Percentiles rank a stretch among this genome's conserved stretches.
Evolutionary conservation across 2,797 vertebrate species (phyloP).

Genomic region (Clarias fuscus): DNA sequence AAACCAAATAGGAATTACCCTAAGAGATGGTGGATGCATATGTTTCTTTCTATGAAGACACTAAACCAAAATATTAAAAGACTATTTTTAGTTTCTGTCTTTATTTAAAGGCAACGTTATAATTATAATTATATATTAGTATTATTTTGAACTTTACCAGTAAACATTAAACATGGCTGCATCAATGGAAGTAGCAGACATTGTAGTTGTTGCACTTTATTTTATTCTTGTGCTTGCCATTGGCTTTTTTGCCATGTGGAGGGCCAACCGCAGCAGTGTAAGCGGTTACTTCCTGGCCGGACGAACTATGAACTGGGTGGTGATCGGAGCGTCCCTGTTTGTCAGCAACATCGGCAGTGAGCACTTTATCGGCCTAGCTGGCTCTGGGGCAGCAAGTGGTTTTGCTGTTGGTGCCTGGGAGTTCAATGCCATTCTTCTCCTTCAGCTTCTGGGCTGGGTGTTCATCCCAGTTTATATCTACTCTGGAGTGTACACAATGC

Average conservation of each 20-base stretch:
- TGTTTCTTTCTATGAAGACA: slow-evolving; percentile 87
- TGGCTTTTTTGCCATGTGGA: slow-evolving; percentile 97
- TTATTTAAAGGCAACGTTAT: background rate
- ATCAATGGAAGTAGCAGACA: slow-evolving; percentile 89
- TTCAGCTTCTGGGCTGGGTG: slow-evolving; percentile 98
- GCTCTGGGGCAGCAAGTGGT: slow-evolving; percentile 96
- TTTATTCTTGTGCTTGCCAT: slow-evolving; percentile 93
- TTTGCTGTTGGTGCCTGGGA: slow-evolving; percentile 98
- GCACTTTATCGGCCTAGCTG: slow-evolving; percentile 98
- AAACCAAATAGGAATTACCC: slow-evolving; percentile 66
- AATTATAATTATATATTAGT: background rate
- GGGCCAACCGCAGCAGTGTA: slow-evolving; percentile 93
- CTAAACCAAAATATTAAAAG: slow-evolving; percentile 90
- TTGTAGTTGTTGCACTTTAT: slow-evolving; percentile 93
- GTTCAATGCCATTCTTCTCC: slow-evolving; percentile 94
- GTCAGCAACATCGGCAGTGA: slow-evolving; percentile 99
- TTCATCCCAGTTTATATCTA: slow-evolving; percentile 98
- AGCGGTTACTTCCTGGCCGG: slow-evolving; percentile 98
- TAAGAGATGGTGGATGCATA: slow-evolving; percentile 65
- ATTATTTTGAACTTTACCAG: slow-evolving; percentile 18
- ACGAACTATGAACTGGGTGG: slow-evolving; percentile 95
- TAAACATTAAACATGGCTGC: slow-evolving; percentile 76
- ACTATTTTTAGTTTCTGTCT: slow-evolving; percentile 18
- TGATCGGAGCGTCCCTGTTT: slow-evolving; percentile 94
- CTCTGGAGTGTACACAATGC: slow-evolving; percentile 97